Conservation (phyloP, 2,888 invertebrate genomes). For the Buathra laborator region DNA sequence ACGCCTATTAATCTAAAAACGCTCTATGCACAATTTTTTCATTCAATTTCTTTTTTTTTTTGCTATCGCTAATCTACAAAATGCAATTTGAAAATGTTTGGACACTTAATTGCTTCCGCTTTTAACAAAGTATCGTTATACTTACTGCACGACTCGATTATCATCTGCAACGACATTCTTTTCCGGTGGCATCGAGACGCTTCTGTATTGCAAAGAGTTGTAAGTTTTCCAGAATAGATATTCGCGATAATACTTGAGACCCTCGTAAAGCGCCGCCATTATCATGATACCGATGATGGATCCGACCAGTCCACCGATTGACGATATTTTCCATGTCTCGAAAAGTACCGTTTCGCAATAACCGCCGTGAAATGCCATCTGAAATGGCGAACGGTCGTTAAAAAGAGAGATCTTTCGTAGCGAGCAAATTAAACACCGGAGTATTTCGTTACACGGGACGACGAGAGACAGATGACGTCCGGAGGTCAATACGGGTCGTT, state of each 20-base stretch:
- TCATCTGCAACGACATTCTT: slow-evolving; percentile 88
- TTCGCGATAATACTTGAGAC: slow-evolving; percentile 94
- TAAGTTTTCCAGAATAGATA: slow-evolving; percentile 94
- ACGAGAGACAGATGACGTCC: slow-evolving; percentile 2
- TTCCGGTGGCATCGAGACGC: slow-evolving; percentile 92
- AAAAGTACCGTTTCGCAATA: slow-evolving; percentile 92
- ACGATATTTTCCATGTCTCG: slow-evolving; percentile 92
- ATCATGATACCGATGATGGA: slow-evolving; percentile 97
- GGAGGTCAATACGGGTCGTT: slow-evolving; percentile 26
- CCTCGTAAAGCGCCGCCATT: slow-evolving; percentile 97
- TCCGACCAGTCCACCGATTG: slow-evolving; percentile 92
- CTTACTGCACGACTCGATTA: slow-evolving; percentile 93
- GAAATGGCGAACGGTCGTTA: slow-evolving; percentile 22
- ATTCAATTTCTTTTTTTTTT: too few species aligned
- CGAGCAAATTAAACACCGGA: background rate
- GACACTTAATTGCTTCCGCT: background rate
- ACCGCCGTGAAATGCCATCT: slow-evolving; percentile 93
- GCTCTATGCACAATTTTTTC: slow-evolving; percentile 15
- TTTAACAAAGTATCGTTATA: slow-evolving; percentile 75
- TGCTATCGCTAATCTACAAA: too few species aligned
- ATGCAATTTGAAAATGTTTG: too few species aligned
- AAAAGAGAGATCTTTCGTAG: background rate
- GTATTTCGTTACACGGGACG: background rate
- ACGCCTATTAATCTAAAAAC: slow-evolving; percentile 58
- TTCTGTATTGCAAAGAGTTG: slow-evolving; percentile 93